Percentiles rank a stretch among this genome's conserved stretches.
These are phyloP conservation scores for Chondrosia reniformis DNA, from an alignment of 37 sponge, comb jelly and placozoan genomes.

Conservation along the genomic window DNA sequence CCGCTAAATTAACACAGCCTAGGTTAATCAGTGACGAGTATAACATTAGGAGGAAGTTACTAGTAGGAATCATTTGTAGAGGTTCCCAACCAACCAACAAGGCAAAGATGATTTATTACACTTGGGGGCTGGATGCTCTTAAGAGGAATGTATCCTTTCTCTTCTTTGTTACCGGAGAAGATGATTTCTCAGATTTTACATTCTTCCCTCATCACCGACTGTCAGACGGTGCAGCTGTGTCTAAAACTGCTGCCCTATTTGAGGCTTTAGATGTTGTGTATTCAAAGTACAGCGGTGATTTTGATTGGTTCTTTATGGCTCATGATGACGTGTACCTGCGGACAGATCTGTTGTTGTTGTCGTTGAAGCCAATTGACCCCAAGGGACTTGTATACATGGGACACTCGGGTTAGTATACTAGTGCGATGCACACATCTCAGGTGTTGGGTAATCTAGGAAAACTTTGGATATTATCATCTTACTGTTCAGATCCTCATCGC, in stretches of 20 bases:
- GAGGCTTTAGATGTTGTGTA: not conserved
- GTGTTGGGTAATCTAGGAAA: not conserved
- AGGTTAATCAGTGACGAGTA: conserved; percentile 2
- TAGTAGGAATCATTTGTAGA: not conserved
- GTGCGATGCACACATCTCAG: not conserved
- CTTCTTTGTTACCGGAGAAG: conserved; percentile 11
- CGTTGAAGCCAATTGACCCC: not conserved
- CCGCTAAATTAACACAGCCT: not conserved
- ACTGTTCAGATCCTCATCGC: no score
- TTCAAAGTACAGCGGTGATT: not conserved
- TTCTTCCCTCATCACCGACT: conserved; percentile 11
- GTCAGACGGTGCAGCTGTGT: not conserved
- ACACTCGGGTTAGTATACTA: not conserved
- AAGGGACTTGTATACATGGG: conserved; percentile 18
- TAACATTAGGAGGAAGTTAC: conserved; percentile 1
- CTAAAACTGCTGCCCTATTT: conserved; percentile 6
- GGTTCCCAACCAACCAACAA: conserved; percentile 1
- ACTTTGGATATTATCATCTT: no score
- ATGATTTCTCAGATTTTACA: not conserved
- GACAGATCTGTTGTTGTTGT: not conserved
- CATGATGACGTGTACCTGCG: conserved; percentile 20
- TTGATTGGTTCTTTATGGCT: conserved; percentile 8
- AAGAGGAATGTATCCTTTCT: not conserved
- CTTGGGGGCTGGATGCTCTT: conserved; percentile 15
- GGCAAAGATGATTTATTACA: conserved; percentile 25